These are phyloP conservation scores for Belgica antarctica DNA, from an alignment of 2,888 invertebrate genomes.

Conservation along the genomic window DNA sequence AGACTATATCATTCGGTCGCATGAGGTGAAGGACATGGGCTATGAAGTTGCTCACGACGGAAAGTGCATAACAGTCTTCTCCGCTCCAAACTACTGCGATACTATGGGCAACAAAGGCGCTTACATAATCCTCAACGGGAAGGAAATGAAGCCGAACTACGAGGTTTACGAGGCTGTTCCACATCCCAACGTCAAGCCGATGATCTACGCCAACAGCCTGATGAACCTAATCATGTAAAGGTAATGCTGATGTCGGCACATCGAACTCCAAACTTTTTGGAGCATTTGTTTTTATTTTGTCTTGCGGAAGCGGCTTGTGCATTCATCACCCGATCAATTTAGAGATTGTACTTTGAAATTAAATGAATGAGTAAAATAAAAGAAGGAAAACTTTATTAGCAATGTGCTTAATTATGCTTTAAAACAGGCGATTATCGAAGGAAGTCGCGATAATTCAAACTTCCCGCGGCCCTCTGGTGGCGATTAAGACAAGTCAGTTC, in stretches of 20 bases:
- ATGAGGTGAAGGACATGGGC: constrained; percentile 95
- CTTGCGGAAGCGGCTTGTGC: background rate
- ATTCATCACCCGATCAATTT: constrained; percentile 26
- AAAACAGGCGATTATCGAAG: no score
- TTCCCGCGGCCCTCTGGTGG: no score
- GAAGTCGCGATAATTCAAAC: no score
- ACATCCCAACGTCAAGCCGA: constrained; percentile 95
- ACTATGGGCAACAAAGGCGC: constrained; percentile 99
- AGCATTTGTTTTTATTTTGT: background rate
- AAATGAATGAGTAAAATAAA: constrained; percentile 1
- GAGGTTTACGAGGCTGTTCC: constrained; percentile 94
- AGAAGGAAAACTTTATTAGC: background rate
- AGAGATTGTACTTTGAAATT: constrained; percentile 12
- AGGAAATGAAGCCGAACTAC: constrained; percentile 85
- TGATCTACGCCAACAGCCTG: constrained; percentile 91
- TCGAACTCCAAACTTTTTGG: background rate
- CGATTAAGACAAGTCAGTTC: no score
- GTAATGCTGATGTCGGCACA: background rate
- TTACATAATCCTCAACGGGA: constrained; percentile 91
- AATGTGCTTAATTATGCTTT: no score
- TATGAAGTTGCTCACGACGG: constrained; percentile 94
- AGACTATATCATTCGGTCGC: constrained; percentile 92
- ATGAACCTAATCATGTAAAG: constrained; percentile 63
- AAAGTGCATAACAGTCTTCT: constrained; percentile 97
- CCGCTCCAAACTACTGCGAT: constrained; percentile 99